Evolutionary conservation across 35 echinoderm and acorn worm genomes (phyloP), one percentile per base, ranked within the genome.

Genomic region (Apostichopus parvimensis): DNA sequence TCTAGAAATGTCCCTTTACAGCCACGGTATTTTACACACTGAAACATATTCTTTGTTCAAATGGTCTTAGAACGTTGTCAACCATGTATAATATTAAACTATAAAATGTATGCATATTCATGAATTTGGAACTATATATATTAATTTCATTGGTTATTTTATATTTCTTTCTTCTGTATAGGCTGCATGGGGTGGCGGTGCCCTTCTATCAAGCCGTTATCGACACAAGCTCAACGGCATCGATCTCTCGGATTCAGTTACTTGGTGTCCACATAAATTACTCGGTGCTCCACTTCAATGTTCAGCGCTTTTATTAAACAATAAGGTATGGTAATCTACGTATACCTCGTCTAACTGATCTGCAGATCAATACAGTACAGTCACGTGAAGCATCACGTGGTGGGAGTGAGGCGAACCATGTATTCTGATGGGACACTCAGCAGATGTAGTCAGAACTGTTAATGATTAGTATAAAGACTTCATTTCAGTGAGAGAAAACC

Each of bases 121-220:
- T 61, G 58, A 61, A 8, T 11, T 61, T 9, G 12, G 4, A 9
- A 61, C 25, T 77, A 77, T 8, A 77, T 77, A 18, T 14, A 77
- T 28, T 28, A 28, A 77, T 9, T 77, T 14, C 75, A 22, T 77
- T 28, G 9, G 6, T 28, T 22, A 28, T 28, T 22, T 77, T 77
- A 77, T 17, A 28, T n/a, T 77, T 22, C 7, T 77, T 6, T 77
- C 25, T 77, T 1, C 18, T 17, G 18, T 84, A 8, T 70, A 99
- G 97, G 97, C 97, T 90, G 97, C 97, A 9, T 99, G 97, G 97
- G 97, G 97, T 77, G 97, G 97, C 12, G 88, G 93, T 13, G 97
- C 92, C 13, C 92, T 99, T 26, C 64, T 96, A 1, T 96, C 95
- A 8, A 57, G 66, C 7, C 87, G 23, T 7, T 59, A 99, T 82